A percentile compares a stretch with the other conserved stretches of the same genome.
Conservation (phyloP, 30 jellyfish, hydroid and myxozoan genomes). For the Clytia hemisphaerica region DNA sequence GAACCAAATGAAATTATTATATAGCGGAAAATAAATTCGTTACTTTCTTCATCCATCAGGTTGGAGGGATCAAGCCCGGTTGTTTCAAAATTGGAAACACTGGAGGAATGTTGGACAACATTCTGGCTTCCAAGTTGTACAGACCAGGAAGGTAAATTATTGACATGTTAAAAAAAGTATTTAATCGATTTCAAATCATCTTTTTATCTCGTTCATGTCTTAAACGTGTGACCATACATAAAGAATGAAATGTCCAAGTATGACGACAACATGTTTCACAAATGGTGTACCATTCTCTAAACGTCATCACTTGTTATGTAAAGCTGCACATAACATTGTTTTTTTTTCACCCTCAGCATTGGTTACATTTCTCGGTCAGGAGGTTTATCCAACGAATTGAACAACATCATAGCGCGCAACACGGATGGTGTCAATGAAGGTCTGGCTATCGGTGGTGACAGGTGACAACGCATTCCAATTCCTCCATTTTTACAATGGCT, state of each 20-base stretch:
- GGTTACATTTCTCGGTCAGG: slow-evolving; percentile 98
- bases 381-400: slow-evolving; percentile 91
- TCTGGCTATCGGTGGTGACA: slow-evolving; percentile 97
- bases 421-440: slow-evolving; percentile 99
- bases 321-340: background rate
- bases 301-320: background rate
- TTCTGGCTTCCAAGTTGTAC: slow-evolving; percentile 96
- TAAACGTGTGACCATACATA: too few species aligned
- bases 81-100: slow-evolving; percentile 95
- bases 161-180: too few species aligned
- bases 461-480: too few species aligned
- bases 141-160: slow-evolving; percentile 94
- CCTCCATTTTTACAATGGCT: too few species aligned
- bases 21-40: background rate
- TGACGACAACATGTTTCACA: too few species aligned
- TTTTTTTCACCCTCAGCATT: slow-evolving; percentile 47
- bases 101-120: slow-evolving; percentile 97
- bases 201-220: too few species aligned
- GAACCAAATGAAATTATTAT: background rate
- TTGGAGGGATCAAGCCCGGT: slow-evolving; percentile 99
- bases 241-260: too few species aligned
- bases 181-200: too few species aligned
- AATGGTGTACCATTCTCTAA: too few species aligned
- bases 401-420: slow-evolving; percentile 89
- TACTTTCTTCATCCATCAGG: slow-evolving; percentile 38